A percentile compares a stretch with the other conserved stretches of the same genome.
These are phyloP conservation scores for Heliconius ismenius DNA, from an alignment of 2,888 invertebrate genomes.

Conservation along the genomic window DNA sequence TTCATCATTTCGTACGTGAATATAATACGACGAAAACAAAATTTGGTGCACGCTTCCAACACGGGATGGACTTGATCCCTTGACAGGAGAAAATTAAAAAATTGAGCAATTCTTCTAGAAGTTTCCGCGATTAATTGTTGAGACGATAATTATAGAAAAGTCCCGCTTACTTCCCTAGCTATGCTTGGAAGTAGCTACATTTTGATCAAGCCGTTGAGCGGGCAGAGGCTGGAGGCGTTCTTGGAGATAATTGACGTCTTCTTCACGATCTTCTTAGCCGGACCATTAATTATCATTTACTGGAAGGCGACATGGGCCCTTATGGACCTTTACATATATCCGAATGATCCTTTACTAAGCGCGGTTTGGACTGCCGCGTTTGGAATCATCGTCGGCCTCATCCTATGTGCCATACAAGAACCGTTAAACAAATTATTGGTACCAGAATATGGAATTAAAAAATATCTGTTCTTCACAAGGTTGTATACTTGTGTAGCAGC, in stretches of 20 bases:
- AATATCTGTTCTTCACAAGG: constrained; percentile 84
- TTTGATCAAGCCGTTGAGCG: constrained; percentile 28
- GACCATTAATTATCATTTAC: constrained; percentile 90
- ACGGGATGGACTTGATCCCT: constrained; percentile 10
- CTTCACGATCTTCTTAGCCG: constrained; percentile 78
- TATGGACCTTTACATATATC: constrained; percentile 86
- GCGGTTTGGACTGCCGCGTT: constrained; percentile 83
- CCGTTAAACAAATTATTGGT: constrained; percentile 73
- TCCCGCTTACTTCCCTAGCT: constrained; percentile 10
- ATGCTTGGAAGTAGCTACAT: constrained; percentile 40
- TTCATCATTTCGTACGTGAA: constrained; percentile 29
- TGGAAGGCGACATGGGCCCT: constrained; percentile 93
- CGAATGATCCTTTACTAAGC: constrained; percentile 78
- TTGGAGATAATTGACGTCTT: constrained; percentile 84
- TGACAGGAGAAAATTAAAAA: constrained; percentile 20
- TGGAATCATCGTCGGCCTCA: constrained; percentile 84
- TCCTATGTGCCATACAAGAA: constrained; percentile 83
- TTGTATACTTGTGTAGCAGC: constrained; percentile 86
- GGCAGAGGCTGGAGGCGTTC: constrained; percentile 51
- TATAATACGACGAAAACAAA: constrained; percentile 33
- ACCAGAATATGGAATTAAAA: constrained; percentile 83
- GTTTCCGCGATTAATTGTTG: constrained; percentile 5
- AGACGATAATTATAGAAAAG: constrained; percentile 10
- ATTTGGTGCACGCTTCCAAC: constrained; percentile 18
- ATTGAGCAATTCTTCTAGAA: not conserved